A percentile compares a stretch with the other conserved stretches of the same genome.
Evolutionary conservation across 92 coral and sea anemone species (phyloP).

Genomic region (Metridium senile): DNA sequence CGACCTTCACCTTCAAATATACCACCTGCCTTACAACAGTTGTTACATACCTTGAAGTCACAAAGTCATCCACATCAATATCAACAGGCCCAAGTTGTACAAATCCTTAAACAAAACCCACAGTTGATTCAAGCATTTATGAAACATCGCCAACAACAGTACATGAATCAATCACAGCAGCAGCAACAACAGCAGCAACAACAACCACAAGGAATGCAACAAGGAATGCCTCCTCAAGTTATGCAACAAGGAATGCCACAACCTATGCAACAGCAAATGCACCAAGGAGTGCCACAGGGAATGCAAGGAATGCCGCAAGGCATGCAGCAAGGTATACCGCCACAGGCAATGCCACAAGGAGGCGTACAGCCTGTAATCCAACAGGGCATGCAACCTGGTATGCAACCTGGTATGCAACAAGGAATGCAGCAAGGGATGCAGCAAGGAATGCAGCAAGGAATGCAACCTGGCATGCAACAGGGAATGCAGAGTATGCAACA

Average conservation of each 20-base stretch:
- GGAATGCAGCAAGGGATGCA: constrained; percentile 75
- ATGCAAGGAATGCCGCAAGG: constrained; percentile 74
- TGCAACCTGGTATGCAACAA: constrained; percentile 70
- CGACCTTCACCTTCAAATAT: constrained; percentile 42
- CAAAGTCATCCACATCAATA: constrained; percentile 64
- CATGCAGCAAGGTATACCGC: constrained; percentile 77
- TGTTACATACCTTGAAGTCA: constrained; percentile 66
- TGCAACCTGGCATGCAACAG: constrained; percentile 62
- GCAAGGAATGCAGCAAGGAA: constrained; percentile 56
- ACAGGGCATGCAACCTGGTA: constrained; percentile 62
- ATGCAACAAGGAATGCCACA: constrained; percentile 78
- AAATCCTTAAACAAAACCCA: constrained; percentile 90
- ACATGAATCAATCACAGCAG: constrained; percentile 40
- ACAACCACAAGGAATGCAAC: constrained; percentile 72
- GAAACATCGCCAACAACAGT: constrained; percentile 77
- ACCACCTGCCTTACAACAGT: constrained; percentile 74
- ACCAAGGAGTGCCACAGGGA: constrained; percentile 51
- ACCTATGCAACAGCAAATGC: constrained; percentile 30
- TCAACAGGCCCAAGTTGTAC: constrained; percentile 88
- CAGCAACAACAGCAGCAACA: constrained; percentile 76
- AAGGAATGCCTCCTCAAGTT: constrained; percentile 57
- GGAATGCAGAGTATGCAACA: constrained; percentile 58
- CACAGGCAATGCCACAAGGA: constrained; percentile 75
- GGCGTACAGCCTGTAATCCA: constrained; percentile 66
- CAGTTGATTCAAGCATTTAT: constrained; percentile 79